phyloP scores from a whole-genome alignment of 2,797 vertebrate species.

The Gymnothorax reevesii region DNA sequence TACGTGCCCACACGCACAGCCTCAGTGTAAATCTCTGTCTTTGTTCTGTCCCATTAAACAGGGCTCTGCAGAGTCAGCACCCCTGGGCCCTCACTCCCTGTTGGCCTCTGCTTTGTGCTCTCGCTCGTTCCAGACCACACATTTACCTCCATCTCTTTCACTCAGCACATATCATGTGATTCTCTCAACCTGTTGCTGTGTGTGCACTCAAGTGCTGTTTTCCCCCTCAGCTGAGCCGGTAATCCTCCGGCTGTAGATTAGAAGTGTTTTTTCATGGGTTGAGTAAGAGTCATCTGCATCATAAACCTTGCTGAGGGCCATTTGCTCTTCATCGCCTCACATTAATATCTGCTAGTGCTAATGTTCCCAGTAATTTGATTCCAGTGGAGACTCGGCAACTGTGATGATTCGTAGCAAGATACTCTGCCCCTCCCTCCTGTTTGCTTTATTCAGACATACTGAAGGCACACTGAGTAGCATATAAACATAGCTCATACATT shows the following conservation, averaged over 20 bases:
- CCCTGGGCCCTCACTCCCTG: constrained; percentile 5
- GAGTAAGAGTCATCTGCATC: not conserved
- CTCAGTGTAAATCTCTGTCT: constrained; percentile 24
- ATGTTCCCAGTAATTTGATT: not conserved
- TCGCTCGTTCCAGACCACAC: constrained; percentile 38
- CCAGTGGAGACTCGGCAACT: not conserved
- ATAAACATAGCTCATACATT: not conserved
- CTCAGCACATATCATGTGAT: constrained; percentile 40
- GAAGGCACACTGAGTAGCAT: not conserved
- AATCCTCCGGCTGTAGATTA: not conserved
- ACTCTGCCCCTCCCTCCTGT: not conserved
- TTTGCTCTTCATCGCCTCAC: not conserved
- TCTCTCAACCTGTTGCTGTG: constrained; percentile 7
- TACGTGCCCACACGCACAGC: not conserved
- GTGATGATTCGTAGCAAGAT: not conserved
- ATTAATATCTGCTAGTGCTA: not conserved
- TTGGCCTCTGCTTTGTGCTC: constrained; percentile 40
- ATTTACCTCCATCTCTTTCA: constrained; percentile 32
- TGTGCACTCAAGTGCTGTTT: not conserved
- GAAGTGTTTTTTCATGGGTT: not conserved
- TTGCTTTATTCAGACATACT: not conserved
- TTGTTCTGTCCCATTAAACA: constrained; percentile 38
- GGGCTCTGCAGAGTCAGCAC: constrained; percentile 45
- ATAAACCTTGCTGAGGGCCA: not conserved
- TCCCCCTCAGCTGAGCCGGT: not conserved